Conservation (phyloP, 1,140 invertebrate species). For the Aphelinus certus region DNA sequence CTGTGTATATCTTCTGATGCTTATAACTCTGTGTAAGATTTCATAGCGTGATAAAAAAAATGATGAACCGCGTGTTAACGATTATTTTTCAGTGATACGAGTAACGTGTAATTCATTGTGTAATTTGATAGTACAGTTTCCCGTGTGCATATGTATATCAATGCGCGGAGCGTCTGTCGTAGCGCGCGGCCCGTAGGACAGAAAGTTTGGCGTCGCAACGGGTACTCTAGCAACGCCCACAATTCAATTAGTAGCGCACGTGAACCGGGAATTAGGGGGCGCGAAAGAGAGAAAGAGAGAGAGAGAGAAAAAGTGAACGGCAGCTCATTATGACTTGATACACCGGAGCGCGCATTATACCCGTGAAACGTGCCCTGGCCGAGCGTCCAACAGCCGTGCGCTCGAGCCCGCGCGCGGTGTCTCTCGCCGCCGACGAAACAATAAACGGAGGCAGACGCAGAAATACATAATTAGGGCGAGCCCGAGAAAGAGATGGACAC, state of each 20-base stretch:
- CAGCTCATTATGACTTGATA: slow-evolving; percentile 16
- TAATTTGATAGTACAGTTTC: too few species aligned
- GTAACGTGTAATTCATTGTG: too few species aligned
- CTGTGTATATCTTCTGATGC: too few species aligned
- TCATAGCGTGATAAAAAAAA: too few species aligned
- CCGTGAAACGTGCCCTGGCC: background rate
- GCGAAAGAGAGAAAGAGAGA: background rate
- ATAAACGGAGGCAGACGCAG: background rate
- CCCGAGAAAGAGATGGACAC: too few species aligned
- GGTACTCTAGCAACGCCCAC: background rate
- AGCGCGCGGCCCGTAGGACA: background rate
- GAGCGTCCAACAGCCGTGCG: background rate
- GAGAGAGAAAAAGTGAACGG: too few species aligned
- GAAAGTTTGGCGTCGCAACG: background rate
- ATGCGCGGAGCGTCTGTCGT: background rate
- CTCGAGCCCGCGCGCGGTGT: background rate
- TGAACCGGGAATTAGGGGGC: slow-evolving; percentile 2
- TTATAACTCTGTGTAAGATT: too few species aligned
- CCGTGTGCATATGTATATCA: too few species aligned
- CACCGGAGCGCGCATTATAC: background rate
- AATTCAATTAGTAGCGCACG: slow-evolving; percentile 25
- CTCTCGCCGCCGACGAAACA: background rate
- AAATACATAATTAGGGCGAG: slow-evolving; percentile 26
- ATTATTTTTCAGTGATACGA: too few species aligned
- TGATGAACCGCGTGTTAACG: too few species aligned